Evolutionary conservation across 2,888 invertebrate genomes (phyloP), one percentile per base, ranked within the genome.

Genomic region (Hirtodrosophila duncani): DNA sequence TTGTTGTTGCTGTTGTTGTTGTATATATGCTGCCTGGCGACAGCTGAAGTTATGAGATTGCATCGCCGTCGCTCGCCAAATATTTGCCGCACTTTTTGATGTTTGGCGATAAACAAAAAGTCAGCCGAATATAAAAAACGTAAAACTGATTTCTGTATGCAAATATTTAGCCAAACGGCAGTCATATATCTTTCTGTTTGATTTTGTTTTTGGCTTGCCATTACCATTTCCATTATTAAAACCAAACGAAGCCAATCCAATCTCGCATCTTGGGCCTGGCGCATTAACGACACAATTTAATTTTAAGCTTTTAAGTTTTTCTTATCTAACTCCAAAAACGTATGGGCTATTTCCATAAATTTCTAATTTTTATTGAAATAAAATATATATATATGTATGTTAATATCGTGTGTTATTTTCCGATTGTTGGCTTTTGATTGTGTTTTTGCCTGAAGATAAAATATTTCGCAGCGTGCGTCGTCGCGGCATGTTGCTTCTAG

Each of bases 331-430:
- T 10, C 48, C 53, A 34, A 62, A 63, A 42, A n/a, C n/a, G n/a
- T n/a, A n/a, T n/a, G n/a, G 46, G 46, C 71, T 58, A 79, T 75
- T 81, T 81, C 80, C 82, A 81, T 81, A 81, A 75, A 75, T 75
- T 80, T 79, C 82, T 77, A 75, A 75, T 75, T 81, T n/a, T 71
- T 79, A 71, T 61, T 74, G 66, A 81, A 79, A 57, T 67, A 34
- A 41, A 29, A 36, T 11, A 13, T 9, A 13, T 8, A 26, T 11
- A 13, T 16, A 16, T 8, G 27, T 18, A 16, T 30, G 21, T 38
- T 3, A 37, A 31, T 33, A 45, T 27, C 27, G 46, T 45, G 45
- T 48, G 33, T 41, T 31, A 39, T 49, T 21, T 43, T 10, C n/a
- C n/a, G n/a, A n/a, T n/a, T n/a, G 30, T 24, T n/a, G 50, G 43